Evolutionary conservation across 2,888 invertebrate species (phyloP), one percentile per base, ranked within the genome.

Genomic region (Eupithecia pulchellata): DNA sequence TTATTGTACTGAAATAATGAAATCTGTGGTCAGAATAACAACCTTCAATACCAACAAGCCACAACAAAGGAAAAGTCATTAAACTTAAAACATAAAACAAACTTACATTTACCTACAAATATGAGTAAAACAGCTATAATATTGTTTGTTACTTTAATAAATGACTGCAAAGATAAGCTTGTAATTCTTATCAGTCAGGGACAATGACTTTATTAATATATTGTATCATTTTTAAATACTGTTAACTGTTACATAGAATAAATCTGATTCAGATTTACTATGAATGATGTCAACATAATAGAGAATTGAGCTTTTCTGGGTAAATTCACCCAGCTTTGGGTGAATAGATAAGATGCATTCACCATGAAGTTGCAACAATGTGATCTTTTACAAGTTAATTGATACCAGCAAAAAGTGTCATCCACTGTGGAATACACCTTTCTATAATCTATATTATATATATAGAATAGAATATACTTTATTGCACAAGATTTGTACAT

Each of bases 21-120:
- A 47, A 20, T 52, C 52, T 52, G 4, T 25, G 25, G 20, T 52
- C 47, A n/a, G n/a, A n/a, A 9, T 47, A 9, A 9, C 25, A 25
- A 52, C 25, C 13, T 25, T 52, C 11, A n/a, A 32, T 20, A 60
- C 29, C 58, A 30, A 9, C 17, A 29, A 61, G 34, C 27, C 30
- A 69, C 58, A 75, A 83, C 81, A 82, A 82, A 81, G 78, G 74
- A 79, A 78, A 79, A 79, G 85, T 82, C 81, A 81, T 81, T 83
- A 81, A 80, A 82, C 84, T 72, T 42, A 30, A 68, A 70, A 17
- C 57, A 65, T 39, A 66, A 70, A 68, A 79, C 80, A 75, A 86
- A 79, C 69, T 79, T 83, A 79, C 17, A 75, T 78, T 77, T 72
- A 68, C 27, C 57, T 29, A 70, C 70, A 69, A 64, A 57, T 62